These are phyloP conservation scores for Pyrgilauda ruficollis DNA, from an alignment of 2,113 vertebrate species.

Conservation along the genomic window DNA sequence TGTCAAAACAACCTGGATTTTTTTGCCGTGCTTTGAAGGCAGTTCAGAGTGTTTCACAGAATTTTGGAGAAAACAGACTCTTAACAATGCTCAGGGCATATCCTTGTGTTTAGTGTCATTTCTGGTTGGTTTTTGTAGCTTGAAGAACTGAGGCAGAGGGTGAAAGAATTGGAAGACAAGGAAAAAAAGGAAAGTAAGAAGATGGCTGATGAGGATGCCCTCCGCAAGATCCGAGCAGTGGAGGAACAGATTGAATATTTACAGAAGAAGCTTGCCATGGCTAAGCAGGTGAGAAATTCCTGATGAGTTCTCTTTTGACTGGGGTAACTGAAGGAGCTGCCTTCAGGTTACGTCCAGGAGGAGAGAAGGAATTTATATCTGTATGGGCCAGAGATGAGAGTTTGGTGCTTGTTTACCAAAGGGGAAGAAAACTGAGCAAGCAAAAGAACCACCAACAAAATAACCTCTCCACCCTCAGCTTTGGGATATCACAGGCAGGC, in stretches of 20 bases:
- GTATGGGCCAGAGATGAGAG: background rate
- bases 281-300: conserved; percentile 85
- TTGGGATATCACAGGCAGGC: accelerated
- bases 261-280: conserved; percentile 94
- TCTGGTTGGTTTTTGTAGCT: conserved; percentile 69
- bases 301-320: background rate
- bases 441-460: background rate
- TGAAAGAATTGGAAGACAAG: conserved; percentile 91
- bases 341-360: background rate
- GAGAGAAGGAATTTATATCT: background rate
- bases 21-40: background rate
- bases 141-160: conserved; percentile 90
- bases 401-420: background rate
- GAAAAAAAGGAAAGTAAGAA: conserved; percentile 96
- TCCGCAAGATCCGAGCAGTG: conserved; percentile 91
- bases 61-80: background rate
- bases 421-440: background rate
- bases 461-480: background rate
- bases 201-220: conserved; percentile 94
- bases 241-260: conserved; percentile 96
- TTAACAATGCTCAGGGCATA: background rate
- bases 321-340: background rate
- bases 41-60: background rate
- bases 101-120: background rate
- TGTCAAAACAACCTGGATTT: background rate